A percentile compares a stretch with the other conserved stretches of the same genome.
Evolutionary conservation across 2,888 invertebrate genomes (phyloP).

Genomic region (Cheilosia pagana): DNA sequence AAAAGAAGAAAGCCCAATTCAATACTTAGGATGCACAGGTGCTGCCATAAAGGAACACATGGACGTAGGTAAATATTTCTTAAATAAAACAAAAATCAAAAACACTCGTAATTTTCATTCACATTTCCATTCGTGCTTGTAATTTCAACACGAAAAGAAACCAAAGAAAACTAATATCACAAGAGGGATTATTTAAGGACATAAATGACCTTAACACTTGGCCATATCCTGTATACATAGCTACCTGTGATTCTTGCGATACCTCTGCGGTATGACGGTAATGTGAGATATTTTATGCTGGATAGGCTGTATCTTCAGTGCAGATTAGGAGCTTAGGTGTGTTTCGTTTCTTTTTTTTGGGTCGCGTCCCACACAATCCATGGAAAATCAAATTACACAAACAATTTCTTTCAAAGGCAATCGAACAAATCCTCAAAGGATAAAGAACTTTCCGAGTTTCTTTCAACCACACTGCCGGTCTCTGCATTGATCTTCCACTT

Average conservation of each 20-base stretch:
- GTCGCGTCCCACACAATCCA: slow-evolving; percentile 11
- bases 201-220: slow-evolving; percentile 54
- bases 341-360: background rate
- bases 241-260: background rate
- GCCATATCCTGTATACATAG: slow-evolving; percentile 12
- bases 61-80: background rate
- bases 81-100: slow-evolving; percentile 10
- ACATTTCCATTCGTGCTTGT: slow-evolving; percentile 14
- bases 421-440: slow-evolving; percentile 53
- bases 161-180: slow-evolving; percentile 59
- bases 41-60: background rate
- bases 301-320: slow-evolving; percentile 18
- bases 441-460: slow-evolving; percentile 49
- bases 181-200: slow-evolving; percentile 58
- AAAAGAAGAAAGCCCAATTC: slow-evolving; percentile 66
- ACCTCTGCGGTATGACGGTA: background rate
- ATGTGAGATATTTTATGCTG: slow-evolving; percentile 40
- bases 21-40: slow-evolving; percentile 17
- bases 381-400: slow-evolving; percentile 58
- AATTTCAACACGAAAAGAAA: slow-evolving; percentile 18
- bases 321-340: slow-evolving; percentile 43
- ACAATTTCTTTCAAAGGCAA: slow-evolving; percentile 55
- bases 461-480: background rate
- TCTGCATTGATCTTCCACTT: slow-evolving; percentile 4
- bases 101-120: slow-evolving; percentile 28